These are phyloP conservation scores for Brenthis hecate DNA, from an alignment of 2,888 invertebrate species.

Conservation along the genomic window DNA sequence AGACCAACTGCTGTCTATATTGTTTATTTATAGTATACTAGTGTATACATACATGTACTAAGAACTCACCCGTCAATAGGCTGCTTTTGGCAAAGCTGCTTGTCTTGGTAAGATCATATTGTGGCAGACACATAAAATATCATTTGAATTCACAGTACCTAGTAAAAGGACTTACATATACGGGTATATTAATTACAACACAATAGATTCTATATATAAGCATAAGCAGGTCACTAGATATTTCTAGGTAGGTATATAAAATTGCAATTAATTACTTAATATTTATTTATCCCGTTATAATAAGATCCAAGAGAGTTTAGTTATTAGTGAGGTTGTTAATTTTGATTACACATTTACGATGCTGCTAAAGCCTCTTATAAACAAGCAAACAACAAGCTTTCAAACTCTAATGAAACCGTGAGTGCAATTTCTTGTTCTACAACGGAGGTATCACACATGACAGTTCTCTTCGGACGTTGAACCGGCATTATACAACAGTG, in stretches of 20 bases:
- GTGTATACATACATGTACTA: no score
- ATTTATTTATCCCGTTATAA: not conserved
- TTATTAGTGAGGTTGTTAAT: constrained; percentile 10
- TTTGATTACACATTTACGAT: constrained; percentile 22
- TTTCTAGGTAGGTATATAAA: not conserved
- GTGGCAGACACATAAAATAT: no score
- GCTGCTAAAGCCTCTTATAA: constrained; percentile 37
- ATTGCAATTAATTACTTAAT: not conserved
- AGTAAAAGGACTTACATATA: no score
- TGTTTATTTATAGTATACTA: no score
- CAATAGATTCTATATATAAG: no score
- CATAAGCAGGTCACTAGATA: no score
- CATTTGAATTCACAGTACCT: no score
- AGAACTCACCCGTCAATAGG: no score
- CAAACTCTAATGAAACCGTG: constrained; percentile 52
- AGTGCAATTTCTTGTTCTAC: constrained; percentile 57
- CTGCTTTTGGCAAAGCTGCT: no score
- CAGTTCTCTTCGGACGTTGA: constrained; percentile 42
- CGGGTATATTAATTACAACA: no score
- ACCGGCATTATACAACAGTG: constrained; percentile 18
- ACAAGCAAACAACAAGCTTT: constrained; percentile 51
- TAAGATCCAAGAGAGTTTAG: not conserved
- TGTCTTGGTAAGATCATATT: no score
- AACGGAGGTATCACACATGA: constrained; percentile 46
- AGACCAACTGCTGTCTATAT: no score